Evolutionary conservation across 2,888 invertebrate genomes (phyloP), one percentile per base, ranked within the genome.

Genomic region (Holacanthella duospinosa): DNA sequence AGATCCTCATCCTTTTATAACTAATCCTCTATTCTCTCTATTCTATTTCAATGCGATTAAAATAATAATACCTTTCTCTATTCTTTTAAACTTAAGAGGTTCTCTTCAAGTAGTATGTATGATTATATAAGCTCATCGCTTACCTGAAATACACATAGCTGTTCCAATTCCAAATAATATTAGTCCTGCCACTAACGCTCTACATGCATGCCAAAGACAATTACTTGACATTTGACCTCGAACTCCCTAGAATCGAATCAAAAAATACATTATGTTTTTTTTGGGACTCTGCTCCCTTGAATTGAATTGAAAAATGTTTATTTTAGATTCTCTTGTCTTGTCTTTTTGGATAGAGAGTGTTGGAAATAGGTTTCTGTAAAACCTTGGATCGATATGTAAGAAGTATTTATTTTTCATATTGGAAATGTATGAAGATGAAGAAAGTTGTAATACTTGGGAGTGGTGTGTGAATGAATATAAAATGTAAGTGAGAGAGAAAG

Each of bases 201-300:
- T 87, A 77, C 93, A 93, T 29, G 93, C 93, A 77, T 93, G 90
- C 93, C 93, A 94, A 70, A 94, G 81, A 77, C 93, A 93, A 75
- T 86, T 83, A 55, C 89, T 87, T 74, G 90, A 89, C 82, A 91
- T 89, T 80, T 91, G 91, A 65, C 89, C 89, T 66, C 85, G 83
- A 75, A 89, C 88, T 78, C 89, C 88, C 83, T 86, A 82, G 69
- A 75, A 69, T 2, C 43, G 43, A 55, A 36, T 12, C 16, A 16
- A 36, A 36, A 36, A 36, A 36, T 36, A 36, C 16, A 12, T 36
- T 36, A 36, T 36, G 36, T 12, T 6, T 16, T 36, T 36, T 36
- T 16, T 36, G 6, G 6, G 16, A 12, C 36, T 12, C 36, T 36
- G 6, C 16, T 36, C 36, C 36, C 36, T 36, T n/a, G n/a, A n/a